Evolutionary conservation across 2,888 invertebrate species (phyloP), one percentile per base, ranked within the genome.

Genomic region (Romanomermis culicivorax): DNA sequence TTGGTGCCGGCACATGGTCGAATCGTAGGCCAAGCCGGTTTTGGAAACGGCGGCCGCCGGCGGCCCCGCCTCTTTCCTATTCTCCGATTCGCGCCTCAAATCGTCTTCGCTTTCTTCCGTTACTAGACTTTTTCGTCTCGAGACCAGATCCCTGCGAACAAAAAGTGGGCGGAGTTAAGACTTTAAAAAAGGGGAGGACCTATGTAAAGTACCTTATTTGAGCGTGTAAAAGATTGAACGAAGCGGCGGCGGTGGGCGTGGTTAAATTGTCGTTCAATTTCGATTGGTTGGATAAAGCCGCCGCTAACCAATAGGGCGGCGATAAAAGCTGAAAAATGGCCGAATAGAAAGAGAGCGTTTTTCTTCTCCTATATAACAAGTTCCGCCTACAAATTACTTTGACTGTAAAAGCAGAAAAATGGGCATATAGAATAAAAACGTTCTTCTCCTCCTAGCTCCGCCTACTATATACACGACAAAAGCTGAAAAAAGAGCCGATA

Each of bases 1-100:
- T 51, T 87, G 82, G 73, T 97, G 95, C 69, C 89, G 91, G 68
- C 89, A 76, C 97, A 97, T 97, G 65, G 87, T 76, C 66, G 81
- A 81, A 74, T 97, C 95, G 75, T 89, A 97, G 45, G 87, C 91
- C 62, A 97, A 75, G 17, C 87, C 81, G 50, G 64, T 61, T 26
- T 27, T 26, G 4, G 11, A 24, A 23, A 7, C 29, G 36, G 20
- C 45, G 56, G 2, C 48, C 29, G 2, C 51, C 47, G 23, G 54
- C 23, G 20, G 1, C 7, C 20, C 2, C 30, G n/a, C 36, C 29
- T n/a, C 42, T 7, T n/a, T 25, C 30, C 17, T 51, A 14, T 29
- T 29, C 7, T 7, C 27, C 50, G 50, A 4, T 57, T 42, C 59
- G 51, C 55, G 53, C 4, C 29, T 23, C n/a, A 55, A 47, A 29